Evolutionary conservation across 2,113 vertebrate genomes (phyloP), one percentile per base, ranked within the genome.

Genomic region (Xiphophorus maculatus): DNA sequence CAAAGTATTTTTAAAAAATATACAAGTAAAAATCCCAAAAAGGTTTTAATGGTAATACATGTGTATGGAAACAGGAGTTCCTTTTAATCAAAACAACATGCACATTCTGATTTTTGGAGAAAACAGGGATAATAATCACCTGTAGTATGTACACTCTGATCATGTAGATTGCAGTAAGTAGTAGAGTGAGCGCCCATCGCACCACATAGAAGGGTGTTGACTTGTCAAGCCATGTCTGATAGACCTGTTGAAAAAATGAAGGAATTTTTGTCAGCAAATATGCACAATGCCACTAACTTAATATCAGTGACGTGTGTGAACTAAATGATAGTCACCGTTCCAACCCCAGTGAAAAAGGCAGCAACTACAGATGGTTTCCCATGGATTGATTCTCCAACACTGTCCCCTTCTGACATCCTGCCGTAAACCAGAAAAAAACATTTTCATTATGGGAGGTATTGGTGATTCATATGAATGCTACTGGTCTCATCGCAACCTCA

Each of bases 371-470:
- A 98, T 77, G 97, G 91, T 80, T 98, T 99, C 89, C 98, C 98
- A 91, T 98, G 97, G 91, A 99, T 96, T 63, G 98, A 97, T 69
- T 99, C 98, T 78, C 97, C 97, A 90, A 93, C 94, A 69, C 98
- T 99, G 95, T 99, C 98, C 84, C 98, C 98, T 96, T 99, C 98
- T 92, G 98, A 98, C 98, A 99, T 99, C 90, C 95, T 97, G 94
- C 81, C 92, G 92, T 90, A 90, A 73, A 54, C 63, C n/a, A 37
- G 7, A 66, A 35, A 77, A 77, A 66, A 27, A 33, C 3, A 66
- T 30, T 35, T 10, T 60, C 9, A 75, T 86, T 67, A 84, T 63
- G 12, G 4, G 1, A 5, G 14, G 3, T 27, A 25, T 60, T 4
- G 5, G 71, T 35, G 15, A 2, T 42, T 42, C 13, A 42, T 42